Percentiles rank a stretch among this genome's conserved stretches.
Conservation (phyloP, 2,888 invertebrate genomes). For the Caenorhabditis sp. region DNA sequence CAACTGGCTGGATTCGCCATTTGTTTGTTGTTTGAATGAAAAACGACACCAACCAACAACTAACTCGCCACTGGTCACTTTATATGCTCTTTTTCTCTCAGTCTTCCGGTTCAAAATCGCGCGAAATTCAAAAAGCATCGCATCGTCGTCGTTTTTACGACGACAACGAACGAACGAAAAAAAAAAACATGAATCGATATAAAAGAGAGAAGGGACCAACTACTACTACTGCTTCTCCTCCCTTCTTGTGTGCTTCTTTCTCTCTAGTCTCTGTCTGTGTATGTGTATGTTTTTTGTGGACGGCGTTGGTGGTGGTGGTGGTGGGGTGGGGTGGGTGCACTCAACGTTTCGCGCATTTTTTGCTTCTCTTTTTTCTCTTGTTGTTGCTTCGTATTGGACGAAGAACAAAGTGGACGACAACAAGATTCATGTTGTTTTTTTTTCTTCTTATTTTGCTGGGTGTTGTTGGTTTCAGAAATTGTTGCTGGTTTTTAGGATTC, state of each 20-base stretch:
- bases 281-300: neutral
- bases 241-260: conserved; percentile 15
- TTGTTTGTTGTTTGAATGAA: neutral
- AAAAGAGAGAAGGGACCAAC: conserved; percentile 12
- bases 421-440: no score
- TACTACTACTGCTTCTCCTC: conserved; percentile 13
- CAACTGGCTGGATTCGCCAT: no score
- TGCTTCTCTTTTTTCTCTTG: conserved; percentile 8
- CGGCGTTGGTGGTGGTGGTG: neutral
- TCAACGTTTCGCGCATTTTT: conserved; percentile 9
- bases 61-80: conserved; percentile 13
- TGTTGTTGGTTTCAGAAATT: neutral
- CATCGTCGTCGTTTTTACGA: conserved; percentile 1
- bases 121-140: neutral
- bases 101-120: neutral
- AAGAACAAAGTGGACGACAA: neutral
- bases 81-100: conserved; percentile 3
- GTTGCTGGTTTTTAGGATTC: no score
- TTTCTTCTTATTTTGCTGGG: neutral
- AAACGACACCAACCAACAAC: no score
- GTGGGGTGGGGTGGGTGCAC: neutral
- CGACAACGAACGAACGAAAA: conserved; percentile 5
- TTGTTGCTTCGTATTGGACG: conserved; percentile 3
- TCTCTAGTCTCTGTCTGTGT: conserved; percentile 10
- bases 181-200: neutral